Conservation (phyloP, 2,113 vertebrate genomes). For the Eptesicus fuscus region DNA sequence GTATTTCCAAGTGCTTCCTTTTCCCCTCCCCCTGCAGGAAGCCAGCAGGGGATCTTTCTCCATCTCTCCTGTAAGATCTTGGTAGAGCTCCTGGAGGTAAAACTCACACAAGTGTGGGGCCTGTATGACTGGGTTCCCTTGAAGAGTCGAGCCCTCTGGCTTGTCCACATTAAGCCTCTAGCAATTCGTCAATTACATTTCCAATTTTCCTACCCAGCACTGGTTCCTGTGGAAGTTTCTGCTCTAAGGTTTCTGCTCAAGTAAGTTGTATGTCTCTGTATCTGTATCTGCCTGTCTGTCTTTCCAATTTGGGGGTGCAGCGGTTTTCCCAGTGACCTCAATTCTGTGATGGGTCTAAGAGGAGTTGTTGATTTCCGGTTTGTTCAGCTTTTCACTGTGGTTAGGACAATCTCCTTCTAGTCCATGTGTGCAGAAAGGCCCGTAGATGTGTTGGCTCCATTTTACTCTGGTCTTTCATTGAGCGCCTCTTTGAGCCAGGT, state of each 20-base stretch:
- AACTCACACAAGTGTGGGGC: not conserved
- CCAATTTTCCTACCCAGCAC: rapidly evolving
- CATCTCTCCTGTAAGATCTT: not conserved
- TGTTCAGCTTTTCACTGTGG: not conserved
- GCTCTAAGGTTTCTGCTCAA: not conserved
- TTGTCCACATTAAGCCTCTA: not conserved
- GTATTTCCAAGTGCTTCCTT: not conserved
- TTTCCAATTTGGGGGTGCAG: not conserved
- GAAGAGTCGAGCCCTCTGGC: not conserved
- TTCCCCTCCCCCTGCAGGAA: not conserved
- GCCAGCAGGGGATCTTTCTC: no score
- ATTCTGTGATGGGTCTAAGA: not conserved
- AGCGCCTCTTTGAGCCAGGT: not conserved
- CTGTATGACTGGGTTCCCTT: not conserved
- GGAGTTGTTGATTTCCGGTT: not conserved
- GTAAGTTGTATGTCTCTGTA: not conserved
- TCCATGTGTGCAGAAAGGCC: rapidly evolving
- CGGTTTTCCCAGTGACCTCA: not conserved
- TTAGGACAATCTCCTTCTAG: not conserved
- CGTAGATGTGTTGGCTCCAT: rapidly evolving
- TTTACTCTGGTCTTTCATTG: rapidly evolving
- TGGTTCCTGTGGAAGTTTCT: not conserved
- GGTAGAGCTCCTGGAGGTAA: not conserved
- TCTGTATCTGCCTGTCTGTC: not conserved
- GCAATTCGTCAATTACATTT: rapidly evolving